These are phyloP conservation scores for Pyrgilauda ruficollis DNA, from an alignment of 2,113 vertebrate genomes.

Conservation along the genomic window DNA sequence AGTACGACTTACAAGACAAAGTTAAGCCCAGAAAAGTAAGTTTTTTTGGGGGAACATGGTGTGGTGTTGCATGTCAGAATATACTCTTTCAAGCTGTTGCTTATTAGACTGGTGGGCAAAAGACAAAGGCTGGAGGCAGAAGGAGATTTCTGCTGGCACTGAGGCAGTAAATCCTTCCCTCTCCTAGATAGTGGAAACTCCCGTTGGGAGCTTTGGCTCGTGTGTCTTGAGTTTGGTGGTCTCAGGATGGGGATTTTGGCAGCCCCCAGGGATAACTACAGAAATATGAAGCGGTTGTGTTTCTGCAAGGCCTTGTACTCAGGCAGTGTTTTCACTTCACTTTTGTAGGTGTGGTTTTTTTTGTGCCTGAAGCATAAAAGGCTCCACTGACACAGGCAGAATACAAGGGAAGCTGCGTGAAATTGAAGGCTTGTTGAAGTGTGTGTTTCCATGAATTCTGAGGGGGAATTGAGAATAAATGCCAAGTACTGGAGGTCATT, in stretches of 20 bases:
- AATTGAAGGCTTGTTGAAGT: not conserved
- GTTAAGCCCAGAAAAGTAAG: slow-evolving; percentile 94
- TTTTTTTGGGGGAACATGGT: not conserved
- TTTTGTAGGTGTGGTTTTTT: not conserved
- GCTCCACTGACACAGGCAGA: not conserved
- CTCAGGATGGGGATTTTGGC: not conserved
- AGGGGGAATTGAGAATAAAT: not conserved
- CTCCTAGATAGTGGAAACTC: not conserved
- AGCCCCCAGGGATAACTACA: not conserved
- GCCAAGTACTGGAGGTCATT: not conserved
- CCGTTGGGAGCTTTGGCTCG: not conserved
- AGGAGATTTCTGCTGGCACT: not conserved
- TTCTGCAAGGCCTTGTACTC: not conserved
- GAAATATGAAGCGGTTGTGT: not conserved
- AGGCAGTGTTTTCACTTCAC: not conserved
- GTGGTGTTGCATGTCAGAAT: not conserved
- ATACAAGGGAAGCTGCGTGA: fast-evolving
- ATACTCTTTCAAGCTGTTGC: not conserved
- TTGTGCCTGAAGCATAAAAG: not conserved
- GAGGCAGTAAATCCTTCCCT: not conserved
- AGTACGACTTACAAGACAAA: slow-evolving; percentile 95
- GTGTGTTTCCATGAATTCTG: not conserved
- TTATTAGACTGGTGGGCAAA: not conserved
- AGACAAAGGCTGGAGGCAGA: not conserved
- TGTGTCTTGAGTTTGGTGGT: not conserved